Percentiles rank a stretch among this genome's conserved stretches.
Conservation (phyloP, 2,888 invertebrate genomes). For the Nymphalis polychloros region DNA sequence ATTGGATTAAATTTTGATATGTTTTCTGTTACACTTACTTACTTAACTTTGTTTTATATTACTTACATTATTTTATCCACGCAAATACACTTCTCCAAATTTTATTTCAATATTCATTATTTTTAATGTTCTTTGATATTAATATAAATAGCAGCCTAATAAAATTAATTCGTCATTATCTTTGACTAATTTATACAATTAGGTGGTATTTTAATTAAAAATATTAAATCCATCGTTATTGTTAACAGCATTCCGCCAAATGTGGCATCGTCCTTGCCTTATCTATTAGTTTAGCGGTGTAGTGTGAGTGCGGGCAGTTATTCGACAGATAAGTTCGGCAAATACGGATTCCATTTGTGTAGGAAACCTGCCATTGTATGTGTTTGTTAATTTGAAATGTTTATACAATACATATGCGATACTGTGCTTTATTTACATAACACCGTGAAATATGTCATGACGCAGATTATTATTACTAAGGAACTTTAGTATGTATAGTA, state of each 20-base stretch:
- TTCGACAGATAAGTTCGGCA: slow-evolving; percentile 37
- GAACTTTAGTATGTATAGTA: neutral
- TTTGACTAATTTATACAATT: no score
- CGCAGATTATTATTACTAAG: neutral
- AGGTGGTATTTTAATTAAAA: no score
- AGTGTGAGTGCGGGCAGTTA: slow-evolving; percentile 29
- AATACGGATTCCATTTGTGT: slow-evolving; percentile 36
- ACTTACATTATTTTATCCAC: no score
- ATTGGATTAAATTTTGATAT: no score
- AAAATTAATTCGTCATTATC: no score
- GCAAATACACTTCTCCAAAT: no score
- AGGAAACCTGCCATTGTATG: slow-evolving; percentile 28
- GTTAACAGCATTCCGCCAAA: neutral
- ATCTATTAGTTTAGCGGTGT: slow-evolving; percentile 29
- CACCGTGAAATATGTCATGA: neutral
- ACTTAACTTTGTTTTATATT: no score
- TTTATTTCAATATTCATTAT: no score
- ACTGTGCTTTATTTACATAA: neutral
- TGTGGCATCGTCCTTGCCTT: slow-evolving; percentile 3
- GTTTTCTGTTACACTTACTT: no score
- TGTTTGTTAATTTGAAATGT: slow-evolving; percentile 36
- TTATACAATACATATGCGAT: slow-evolving; percentile 22
- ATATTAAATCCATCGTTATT: no score
- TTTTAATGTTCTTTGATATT: no score
- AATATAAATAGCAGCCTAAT: no score